Base-by-base conservation (phyloP, 92 coral and sea anemone genomes). In the Porites evermanni region DNA sequence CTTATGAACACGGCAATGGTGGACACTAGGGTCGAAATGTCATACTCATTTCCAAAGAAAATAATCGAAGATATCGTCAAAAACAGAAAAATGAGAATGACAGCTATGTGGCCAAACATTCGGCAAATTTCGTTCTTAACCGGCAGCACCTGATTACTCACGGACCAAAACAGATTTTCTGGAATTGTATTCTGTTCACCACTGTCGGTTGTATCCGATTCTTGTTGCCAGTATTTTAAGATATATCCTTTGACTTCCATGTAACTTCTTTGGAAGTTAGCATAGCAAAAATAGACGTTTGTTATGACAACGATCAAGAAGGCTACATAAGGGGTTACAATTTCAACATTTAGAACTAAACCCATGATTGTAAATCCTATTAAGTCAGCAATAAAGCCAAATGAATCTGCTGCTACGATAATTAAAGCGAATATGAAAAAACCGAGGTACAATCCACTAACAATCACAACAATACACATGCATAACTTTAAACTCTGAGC, bases 141-240 rank as follows among this genome's bases (percentile, higher is more conserved):
- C 7, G 81, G 71, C 14, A 63, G 32, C 2, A 16, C 81, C 44
- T 7, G 38, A 18, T 72, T 58, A 19, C 81, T 61, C 17, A 63
- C 81, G 19, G 9, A 78, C 81, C 81, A 64, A 26, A 78, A 78
- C 14, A 78, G 81, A 17, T 78, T n/a, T 61, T 11, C 38, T 32
- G 71, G 70, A 78, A 78, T 78, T 29, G 81, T 38, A 63, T 11
- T n/a, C 21, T 29, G 17, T 38, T 38, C 47, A 4, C 18, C 24
- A 7, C 19, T 8, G 53, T 20, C 5, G 53, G 58, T n/a, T 23
- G 23, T 61, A 7, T 78, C 16, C 26, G 29, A 76, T 76, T 59
- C 67, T 19, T 53, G 26, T 76, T 60, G 81, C 81, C 81, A 63
- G 32, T 78, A 64, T 29, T 78, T 47, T 11, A 18, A 78, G 29